Evolutionary conservation across 2,888 invertebrate species (phyloP).

Genomic region (Lingula anatina): DNA sequence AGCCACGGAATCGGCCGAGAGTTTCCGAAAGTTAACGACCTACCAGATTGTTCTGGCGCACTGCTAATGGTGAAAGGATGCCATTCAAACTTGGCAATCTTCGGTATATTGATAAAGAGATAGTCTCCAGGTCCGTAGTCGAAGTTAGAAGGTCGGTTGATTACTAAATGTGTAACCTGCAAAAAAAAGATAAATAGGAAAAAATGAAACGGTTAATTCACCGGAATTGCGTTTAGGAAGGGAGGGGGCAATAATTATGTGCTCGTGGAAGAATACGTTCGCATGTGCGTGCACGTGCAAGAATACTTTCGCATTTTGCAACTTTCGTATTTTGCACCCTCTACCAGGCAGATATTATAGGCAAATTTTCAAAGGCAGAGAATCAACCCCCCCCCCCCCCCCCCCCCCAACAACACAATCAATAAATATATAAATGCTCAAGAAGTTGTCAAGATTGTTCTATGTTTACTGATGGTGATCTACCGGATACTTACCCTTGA

Average conservation of each 20-base stretch:
- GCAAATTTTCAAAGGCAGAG: too few relatives aligned
- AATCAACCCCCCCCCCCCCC: too few relatives aligned
- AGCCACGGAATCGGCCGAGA: too few relatives aligned
- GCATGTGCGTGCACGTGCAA: too few relatives aligned
- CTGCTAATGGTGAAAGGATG: conserved; percentile 96
- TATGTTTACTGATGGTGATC: background rate
- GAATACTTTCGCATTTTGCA: too few relatives aligned
- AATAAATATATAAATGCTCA: background rate
- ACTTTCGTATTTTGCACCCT: too few relatives aligned
- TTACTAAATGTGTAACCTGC: conserved; percentile 56
- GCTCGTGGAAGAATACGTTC: too few relatives aligned
- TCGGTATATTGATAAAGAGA: conserved; percentile 86
- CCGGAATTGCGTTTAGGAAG: too few relatives aligned
- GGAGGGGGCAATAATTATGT: too few relatives aligned
- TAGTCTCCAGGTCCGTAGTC: conserved; percentile 90
- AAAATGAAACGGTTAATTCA: too few relatives aligned
- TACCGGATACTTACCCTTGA: conserved; percentile 63
- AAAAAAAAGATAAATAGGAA: too few relatives aligned
- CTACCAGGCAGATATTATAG: too few relatives aligned
- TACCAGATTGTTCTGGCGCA: conserved; percentile 85
- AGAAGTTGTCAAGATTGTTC: background rate
- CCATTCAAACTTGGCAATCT: conserved; percentile 90
- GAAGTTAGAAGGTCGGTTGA: conserved; percentile 79
- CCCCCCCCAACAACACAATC: background rate
- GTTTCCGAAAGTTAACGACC: background rate